These are phyloP conservation scores for Pelecanoides urinatrix DNA, from an alignment of 2,113 vertebrate genomes.

Conservation along the genomic window DNA sequence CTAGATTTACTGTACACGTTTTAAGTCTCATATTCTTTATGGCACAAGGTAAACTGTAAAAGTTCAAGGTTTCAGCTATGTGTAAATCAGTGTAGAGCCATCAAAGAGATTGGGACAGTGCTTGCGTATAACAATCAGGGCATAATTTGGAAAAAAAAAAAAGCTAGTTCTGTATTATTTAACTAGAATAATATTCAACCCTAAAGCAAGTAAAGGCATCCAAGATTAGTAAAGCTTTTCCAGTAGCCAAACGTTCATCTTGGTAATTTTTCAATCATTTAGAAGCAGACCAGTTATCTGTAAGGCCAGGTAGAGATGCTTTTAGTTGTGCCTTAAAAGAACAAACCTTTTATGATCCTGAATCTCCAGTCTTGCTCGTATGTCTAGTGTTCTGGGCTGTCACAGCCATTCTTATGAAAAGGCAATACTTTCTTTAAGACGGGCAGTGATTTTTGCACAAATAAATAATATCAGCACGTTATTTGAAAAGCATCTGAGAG, in stretches of 20 bases:
- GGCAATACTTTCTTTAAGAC: neutral
- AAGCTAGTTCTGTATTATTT: neutral
- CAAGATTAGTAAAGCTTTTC: neutral
- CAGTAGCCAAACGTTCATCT: neutral
- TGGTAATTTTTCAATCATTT: neutral
- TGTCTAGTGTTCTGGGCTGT: neutral
- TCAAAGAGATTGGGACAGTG: neutral
- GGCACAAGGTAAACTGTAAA: neutral
- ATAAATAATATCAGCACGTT: neutral
- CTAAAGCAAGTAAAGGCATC: neutral
- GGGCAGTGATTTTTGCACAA: neutral
- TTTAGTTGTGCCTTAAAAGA: neutral
- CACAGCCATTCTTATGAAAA: neutral
- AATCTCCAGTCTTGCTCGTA: neutral
- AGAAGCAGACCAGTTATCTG: neutral
- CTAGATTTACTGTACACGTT: neutral
- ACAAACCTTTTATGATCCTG: neutral
- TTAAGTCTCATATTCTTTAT: slow-evolving; percentile 17
- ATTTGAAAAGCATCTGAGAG: neutral
- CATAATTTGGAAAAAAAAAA: neutral
- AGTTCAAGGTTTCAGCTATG: neutral
- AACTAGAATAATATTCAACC: too few relatives aligned
- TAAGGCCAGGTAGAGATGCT: neutral
- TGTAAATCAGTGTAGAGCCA: neutral
- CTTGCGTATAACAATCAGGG: neutral